Percentiles rank a stretch among this genome's conserved stretches.
phyloP scores from a whole-genome alignment of 2,888 invertebrate genomes.

The Drosophila borealis region DNA sequence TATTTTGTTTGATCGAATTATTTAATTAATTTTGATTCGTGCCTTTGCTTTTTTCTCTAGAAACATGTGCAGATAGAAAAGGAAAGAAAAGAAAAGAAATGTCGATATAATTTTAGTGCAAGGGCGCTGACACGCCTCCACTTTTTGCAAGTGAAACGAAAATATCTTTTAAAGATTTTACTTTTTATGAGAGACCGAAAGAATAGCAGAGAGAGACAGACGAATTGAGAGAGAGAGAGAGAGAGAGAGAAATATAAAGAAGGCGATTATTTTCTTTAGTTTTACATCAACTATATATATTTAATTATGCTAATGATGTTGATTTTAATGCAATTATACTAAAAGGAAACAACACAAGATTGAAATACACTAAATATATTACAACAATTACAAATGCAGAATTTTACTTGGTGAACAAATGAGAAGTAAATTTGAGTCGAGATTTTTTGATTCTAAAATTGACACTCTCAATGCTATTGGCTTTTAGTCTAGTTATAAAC shows the following conservation, averaged over 20 bases:
- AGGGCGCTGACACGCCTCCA: conserved; percentile 25
- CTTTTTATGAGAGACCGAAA: conserved; percentile 39
- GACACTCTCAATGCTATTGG: conserved; percentile 4
- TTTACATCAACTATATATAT: conserved; percentile 51
- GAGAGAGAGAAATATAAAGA: conserved; percentile 33
- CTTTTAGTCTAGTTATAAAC: conserved; percentile 5
- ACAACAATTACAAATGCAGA: conserved; percentile 43
- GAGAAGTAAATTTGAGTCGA: not conserved
- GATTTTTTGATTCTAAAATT: not conserved
- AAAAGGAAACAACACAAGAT: conserved; percentile 70
- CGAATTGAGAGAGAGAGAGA: conserved; percentile 4
- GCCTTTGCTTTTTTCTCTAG: conserved; percentile 49
- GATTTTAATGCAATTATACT: conserved; percentile 74
- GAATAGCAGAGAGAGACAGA: conserved; percentile 1
- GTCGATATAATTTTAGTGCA: conserved; percentile 76
- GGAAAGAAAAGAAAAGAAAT: conserved; percentile 51
- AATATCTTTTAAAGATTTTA: conserved; percentile 49
- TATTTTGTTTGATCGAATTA: conserved; percentile 29
- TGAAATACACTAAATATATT: conserved; percentile 69
- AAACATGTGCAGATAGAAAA: conserved; percentile 43
- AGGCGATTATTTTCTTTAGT: conserved; percentile 63
- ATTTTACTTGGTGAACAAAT: conserved; percentile 23
- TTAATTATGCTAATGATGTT: conserved; percentile 71
- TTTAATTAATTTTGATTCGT: conserved; percentile 37
- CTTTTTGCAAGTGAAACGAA: conserved; percentile 59